Percentiles rank a stretch among this genome's conserved stretches.
Conservation (phyloP, 2,113 vertebrate genomes). For the Vicugna pacos region DNA sequence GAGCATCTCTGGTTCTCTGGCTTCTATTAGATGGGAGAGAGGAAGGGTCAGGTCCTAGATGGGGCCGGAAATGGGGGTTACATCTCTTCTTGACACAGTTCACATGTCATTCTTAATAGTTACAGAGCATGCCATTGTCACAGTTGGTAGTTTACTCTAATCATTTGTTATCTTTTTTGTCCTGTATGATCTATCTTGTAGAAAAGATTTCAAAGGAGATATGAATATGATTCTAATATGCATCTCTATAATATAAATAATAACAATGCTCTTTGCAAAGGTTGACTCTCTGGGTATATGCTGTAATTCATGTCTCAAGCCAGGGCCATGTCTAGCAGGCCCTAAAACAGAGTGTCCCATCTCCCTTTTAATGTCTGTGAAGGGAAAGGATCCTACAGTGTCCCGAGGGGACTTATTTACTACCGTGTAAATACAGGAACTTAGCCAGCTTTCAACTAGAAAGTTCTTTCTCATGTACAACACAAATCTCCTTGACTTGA, state of each 20-base stretch:
- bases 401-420: background rate
- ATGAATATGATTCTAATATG: background rate
- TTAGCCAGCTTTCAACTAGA: conserved; percentile 7
- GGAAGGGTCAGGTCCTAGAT: background rate
- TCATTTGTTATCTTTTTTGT: conserved; percentile 10
- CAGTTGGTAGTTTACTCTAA: background rate
- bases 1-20: background rate
- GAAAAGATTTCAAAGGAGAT: background rate
- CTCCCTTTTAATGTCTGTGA: background rate
- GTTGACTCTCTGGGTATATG: background rate
- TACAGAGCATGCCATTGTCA: background rate
- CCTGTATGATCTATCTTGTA: background rate
- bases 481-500: background rate
- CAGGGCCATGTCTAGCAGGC: background rate
- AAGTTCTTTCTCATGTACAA: background rate
- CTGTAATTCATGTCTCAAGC: background rate
- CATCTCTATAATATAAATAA: background rate
- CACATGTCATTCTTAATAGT: background rate
- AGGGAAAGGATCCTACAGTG: background rate
- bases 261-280: background rate
- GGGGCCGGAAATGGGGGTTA: background rate
- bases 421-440: background rate
- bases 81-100: background rate
- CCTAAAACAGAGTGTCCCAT: background rate
- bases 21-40: background rate